Evolutionary conservation across 1,140 invertebrate genomes (phyloP), one percentile per base, ranked within the genome.

Genomic region (Artemia franciscana): DNA sequence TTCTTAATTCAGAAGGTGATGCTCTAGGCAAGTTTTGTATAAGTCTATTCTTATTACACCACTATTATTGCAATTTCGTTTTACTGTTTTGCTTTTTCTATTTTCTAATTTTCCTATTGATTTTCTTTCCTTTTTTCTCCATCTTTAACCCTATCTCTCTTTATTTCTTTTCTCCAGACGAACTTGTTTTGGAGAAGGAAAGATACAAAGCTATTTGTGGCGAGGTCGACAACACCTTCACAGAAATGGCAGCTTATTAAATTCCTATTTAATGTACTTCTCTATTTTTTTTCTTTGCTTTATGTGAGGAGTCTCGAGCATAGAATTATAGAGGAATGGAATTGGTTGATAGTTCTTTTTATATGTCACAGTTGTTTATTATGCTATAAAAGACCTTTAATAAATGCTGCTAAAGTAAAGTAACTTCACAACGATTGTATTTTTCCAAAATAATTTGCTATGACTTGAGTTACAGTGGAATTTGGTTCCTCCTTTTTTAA

Each of bases 121-220:
- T 25, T 21, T 25, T 60, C 24, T 24, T 63, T 59, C 28, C 26
- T n/a, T 57, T 62, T 26, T 39, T 26, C 23, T 24, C 26, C 7
- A 24, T 62, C 58, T 59, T 51, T 27, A 21, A 62, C 23, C 60
- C n/a, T 28, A 25, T 12, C 26, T 60, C 15, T 60, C 26, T 60
- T 30, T 30, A 28, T 60, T 63, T 60, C 24, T 26, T 24, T 57
- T 64, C 75, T 84, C 68, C 84, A 98, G 94, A 98, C 84, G 94
- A 98, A 76, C 83, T 98, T 77, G 88, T 98, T 71, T 84, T 84
- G 71, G 92, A 97, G 77, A 98, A 98, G 82, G 93, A 98, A 79
- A 92, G 92, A 75, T 98, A 95, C 87, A 98, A 97, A 80, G 84
- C 89, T 74, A 95, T 98, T 78, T 93, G 91, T 74, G 94, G 98